Percentiles rank a stretch among this genome's conserved stretches.
These are phyloP conservation scores for Drosophila kurseongensis DNA, from an alignment of 1,140 invertebrate genomes.

Conservation along the genomic window DNA sequence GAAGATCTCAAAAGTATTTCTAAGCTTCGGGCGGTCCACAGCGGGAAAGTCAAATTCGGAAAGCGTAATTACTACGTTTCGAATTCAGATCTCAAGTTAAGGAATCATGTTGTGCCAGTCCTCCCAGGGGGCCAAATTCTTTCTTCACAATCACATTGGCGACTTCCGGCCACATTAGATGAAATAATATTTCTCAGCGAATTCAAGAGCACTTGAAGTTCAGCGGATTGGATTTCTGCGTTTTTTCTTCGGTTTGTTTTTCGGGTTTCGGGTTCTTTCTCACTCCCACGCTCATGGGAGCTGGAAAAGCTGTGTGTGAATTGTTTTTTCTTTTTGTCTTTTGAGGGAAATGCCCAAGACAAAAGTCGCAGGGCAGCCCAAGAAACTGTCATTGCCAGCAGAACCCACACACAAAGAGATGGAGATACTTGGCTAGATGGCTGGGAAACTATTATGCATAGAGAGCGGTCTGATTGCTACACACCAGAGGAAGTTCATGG, in stretches of 20 bases:
- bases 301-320: constrained; percentile 74
- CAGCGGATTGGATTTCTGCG: constrained; percentile 40
- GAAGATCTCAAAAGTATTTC: constrained; percentile 2
- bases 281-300: constrained; percentile 77
- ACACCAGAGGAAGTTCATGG: constrained; percentile 63
- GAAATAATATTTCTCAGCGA: constrained; percentile 31
- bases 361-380: constrained; percentile 20
- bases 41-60: constrained; percentile 13
- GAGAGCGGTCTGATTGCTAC: constrained; percentile 52
- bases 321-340: constrained; percentile 11
- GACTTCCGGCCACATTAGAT: constrained; percentile 62
- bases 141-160: constrained; percentile 37
- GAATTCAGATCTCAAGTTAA: constrained; percentile 11
- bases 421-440: constrained; percentile 1
- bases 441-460: constrained; percentile 50
- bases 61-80: constrained; percentile 4
- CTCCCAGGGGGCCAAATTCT: constrained; percentile 31
- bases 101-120: background rate
- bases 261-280: constrained; percentile 51
- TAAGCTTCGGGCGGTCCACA: constrained; percentile 56
- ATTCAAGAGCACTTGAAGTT: constrained; percentile 66
- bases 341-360: constrained; percentile 40
- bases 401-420: constrained; percentile 37
- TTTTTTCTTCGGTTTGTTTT: constrained; percentile 27
- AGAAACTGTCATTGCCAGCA: constrained; percentile 66